Evolutionary conservation across 2,113 vertebrate genomes (phyloP), one percentile per base, ranked within the genome.

Genomic region (Cavia aperea): DNA sequence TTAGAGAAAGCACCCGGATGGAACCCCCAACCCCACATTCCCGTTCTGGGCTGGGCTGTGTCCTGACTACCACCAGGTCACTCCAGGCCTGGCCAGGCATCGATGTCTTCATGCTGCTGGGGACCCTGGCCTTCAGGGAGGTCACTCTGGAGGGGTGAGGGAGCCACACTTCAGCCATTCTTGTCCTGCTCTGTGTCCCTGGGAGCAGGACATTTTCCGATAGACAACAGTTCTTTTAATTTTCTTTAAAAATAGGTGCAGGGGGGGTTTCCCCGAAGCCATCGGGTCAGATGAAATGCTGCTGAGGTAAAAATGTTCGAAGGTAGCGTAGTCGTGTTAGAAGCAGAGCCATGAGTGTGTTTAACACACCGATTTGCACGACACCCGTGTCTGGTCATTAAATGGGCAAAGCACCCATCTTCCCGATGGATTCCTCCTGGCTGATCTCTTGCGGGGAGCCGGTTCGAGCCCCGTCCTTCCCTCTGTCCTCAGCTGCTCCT

Each of bases 221-320:
- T 46, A 70, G 7, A 86, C 31, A 68, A 63, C 7, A 39, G 33
- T 39, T 49, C 39, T 39, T 84, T 7, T 36, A 54, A 24, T 89
- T 81, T 66, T 54, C n/a, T 13, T 72, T 81, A 70, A 56, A 66
- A 81, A 65, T n/a, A 56, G 23, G 63, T 54, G 83, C 3, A 31
- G 65, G 49, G 33, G 81, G 93, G 68, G 72, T 79, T 54, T 93
- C 58, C 72, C 77, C 51, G 75, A 89, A 87, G 62, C 31, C 58
- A 43, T 4, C 54, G 31, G 46, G 43, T 49, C 75, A 56, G 66
- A 89, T 56, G 63, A 78, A 66, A 84, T 51, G 70, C 63, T 81
- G n/a, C 56, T 91, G 65, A 29, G 51, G 58, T 90, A 85, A 86
- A 81, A 81, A 86, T 86, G 75, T 79, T 60, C 60, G 84, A 43